Percentiles rank a stretch among this genome's conserved stretches.
These are phyloP conservation scores for Zaprionus ornatus DNA, from an alignment of 1,140 invertebrate genomes.

Conservation along the genomic window DNA sequence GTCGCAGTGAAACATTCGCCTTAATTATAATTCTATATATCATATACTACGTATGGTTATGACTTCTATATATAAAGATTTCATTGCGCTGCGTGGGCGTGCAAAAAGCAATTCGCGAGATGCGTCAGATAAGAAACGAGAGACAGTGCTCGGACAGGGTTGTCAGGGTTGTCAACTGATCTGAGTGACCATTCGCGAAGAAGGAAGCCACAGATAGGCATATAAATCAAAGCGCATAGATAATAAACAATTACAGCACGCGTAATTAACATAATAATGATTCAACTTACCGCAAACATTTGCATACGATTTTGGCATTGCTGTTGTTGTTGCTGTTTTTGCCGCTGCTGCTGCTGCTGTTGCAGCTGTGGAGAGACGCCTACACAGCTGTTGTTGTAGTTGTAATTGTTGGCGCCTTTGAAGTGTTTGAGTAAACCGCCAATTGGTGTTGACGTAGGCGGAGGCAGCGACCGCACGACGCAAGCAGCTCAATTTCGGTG, in stretches of 20 bases:
- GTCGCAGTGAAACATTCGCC: slow-evolving; percentile 32
- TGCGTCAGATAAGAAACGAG: slow-evolving; percentile 17
- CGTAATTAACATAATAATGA: slow-evolving; percentile 68
- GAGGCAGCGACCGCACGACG: slow-evolving; percentile 41
- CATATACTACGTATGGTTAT: slow-evolving; percentile 14
- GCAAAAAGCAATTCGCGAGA: slow-evolving; percentile 1
- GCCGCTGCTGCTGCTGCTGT: slow-evolving; percentile 21
- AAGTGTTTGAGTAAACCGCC: slow-evolving; percentile 65
- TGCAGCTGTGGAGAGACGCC: slow-evolving; percentile 51
- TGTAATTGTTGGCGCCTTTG: slow-evolving; percentile 72
- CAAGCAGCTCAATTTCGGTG: slow-evolving; percentile 61
- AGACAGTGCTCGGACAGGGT: slow-evolving; percentile 20
- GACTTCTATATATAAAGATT: slow-evolving; percentile 17
- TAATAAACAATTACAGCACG: slow-evolving; percentile 60
- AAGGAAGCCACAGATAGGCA: slow-evolving; percentile 45
- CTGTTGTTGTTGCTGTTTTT: slow-evolving; percentile 22
- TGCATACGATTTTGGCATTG: slow-evolving; percentile 40
- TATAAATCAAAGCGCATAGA: slow-evolving; percentile 58
- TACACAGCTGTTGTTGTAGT: slow-evolving; percentile 46
- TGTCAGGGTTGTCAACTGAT: slow-evolving; percentile 36
- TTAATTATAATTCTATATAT: slow-evolving; percentile 54
- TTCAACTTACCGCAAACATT: slow-evolving; percentile 64
- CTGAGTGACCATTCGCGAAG: slow-evolving; percentile 1
- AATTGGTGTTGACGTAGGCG: slow-evolving; percentile 53
- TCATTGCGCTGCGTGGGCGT: slow-evolving; percentile 18